These are phyloP conservation scores for Colius striatus DNA, from an alignment of 2,113 vertebrate genomes.

Conservation along the genomic window DNA sequence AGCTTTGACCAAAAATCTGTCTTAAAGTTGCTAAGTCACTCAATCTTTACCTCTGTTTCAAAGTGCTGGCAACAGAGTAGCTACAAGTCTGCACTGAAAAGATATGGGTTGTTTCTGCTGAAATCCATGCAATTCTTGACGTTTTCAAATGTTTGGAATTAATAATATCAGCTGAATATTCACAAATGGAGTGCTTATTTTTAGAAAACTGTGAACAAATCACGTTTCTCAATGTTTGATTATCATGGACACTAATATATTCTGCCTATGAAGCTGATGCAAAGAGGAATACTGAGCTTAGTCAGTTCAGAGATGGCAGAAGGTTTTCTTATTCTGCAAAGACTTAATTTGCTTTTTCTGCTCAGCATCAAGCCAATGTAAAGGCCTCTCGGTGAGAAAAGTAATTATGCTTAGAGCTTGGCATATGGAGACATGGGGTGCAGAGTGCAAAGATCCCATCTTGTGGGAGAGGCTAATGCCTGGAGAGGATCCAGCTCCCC, in stretches of 20 bases:
- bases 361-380: constrained; percentile 7
- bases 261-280: background rate
- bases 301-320: background rate
- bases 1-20: background rate
- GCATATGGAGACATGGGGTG: background rate
- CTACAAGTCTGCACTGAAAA: background rate
- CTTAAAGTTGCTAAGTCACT: background rate
- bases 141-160: background rate
- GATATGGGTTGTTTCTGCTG: background rate
- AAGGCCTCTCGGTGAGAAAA: background rate
- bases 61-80: background rate
- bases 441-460: background rate
- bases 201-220: background rate
- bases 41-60: constrained; percentile 1
- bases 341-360: constrained; percentile 12
- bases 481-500: background rate
- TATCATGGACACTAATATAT: background rate
- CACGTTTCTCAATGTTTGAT: constrained; percentile 3
- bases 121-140: background rate
- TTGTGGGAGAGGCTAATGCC: background rate
- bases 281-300: background rate
- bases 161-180: background rate
- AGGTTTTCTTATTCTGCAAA: background rate
- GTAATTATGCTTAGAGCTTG: background rate
- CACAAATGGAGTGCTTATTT: background rate